Evolutionary conservation across 1,140 invertebrate species (phyloP).

Genomic region (Heliconius eleuchia): DNA sequence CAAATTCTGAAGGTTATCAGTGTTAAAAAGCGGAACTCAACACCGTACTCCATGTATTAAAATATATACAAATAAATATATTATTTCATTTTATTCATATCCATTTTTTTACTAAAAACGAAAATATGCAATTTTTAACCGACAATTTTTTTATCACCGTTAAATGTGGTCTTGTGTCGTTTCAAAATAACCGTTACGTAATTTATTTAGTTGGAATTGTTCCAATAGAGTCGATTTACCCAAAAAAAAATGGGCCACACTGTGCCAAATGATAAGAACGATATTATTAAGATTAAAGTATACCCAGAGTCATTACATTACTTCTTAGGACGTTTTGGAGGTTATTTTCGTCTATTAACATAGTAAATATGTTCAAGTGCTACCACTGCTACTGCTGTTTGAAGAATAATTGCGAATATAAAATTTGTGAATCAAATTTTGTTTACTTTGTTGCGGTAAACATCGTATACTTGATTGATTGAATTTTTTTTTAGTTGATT

Average conservation of each 20-base stretch:
- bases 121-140: neutral
- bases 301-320: neutral
- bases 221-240: conserved; percentile 11
- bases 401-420: neutral
- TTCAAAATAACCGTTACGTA: conserved; percentile 5
- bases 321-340: neutral
- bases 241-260: neutral
- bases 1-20: no score
- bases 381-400: neutral
- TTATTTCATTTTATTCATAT: neutral
- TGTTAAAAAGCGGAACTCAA: no score
- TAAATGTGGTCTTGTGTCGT: conserved; percentile 7
- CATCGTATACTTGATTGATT: no score
- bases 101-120: neutral
- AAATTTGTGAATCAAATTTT: neutral
- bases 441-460: neutral
- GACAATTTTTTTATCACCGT: conserved; percentile 5
- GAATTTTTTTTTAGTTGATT: no score
- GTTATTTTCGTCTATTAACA: neutral
- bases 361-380: conserved; percentile 5
- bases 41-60: no score
- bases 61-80: neutral
- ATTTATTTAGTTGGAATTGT: conserved; percentile 11
- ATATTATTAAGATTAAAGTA: conserved; percentile 14
- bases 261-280: conserved; percentile 7